Conservation (phyloP, 1,140 invertebrate genomes). For the Oedothorax gibbosus region DNA sequence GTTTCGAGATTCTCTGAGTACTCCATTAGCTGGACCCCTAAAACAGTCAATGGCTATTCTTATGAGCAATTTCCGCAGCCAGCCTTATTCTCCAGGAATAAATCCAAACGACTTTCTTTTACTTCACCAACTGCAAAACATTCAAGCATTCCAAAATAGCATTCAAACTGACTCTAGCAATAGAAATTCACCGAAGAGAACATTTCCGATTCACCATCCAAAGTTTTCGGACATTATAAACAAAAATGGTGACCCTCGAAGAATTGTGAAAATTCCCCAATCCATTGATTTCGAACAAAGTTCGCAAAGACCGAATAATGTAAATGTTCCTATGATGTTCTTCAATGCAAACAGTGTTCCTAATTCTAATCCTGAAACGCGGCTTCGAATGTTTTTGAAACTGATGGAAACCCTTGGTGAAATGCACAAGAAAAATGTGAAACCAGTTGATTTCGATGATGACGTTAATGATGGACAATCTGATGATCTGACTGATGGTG, state of each 20-base stretch:
- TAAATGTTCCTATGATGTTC: neutral
- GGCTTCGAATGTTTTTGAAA: constrained; percentile 9
- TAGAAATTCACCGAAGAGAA: neutral
- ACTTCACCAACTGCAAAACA: no score
- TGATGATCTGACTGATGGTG: no score
- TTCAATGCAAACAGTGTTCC: neutral
- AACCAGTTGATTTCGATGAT: neutral
- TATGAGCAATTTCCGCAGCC: no score
- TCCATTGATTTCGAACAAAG: neutral
- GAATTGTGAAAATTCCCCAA: neutral
- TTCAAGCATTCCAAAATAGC: no score
- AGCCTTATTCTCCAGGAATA: no score
- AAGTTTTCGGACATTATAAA: neutral
- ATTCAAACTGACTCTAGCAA: no score
- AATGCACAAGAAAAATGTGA: neutral
- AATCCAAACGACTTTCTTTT: no score
- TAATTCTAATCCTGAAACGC: constrained; percentile 5
- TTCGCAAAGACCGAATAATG: neutral
- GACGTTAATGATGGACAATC: neutral
- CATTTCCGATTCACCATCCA: neutral
- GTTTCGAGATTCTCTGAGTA: no score
- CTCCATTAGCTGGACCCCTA: no score
- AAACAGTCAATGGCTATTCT: no score
- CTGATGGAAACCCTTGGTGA: constrained; percentile 18
- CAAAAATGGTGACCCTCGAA: neutral